These are phyloP conservation scores for Simalia tracyae DNA, from an alignment of 2,797 vertebrate species.

Conservation along the genomic window DNA sequence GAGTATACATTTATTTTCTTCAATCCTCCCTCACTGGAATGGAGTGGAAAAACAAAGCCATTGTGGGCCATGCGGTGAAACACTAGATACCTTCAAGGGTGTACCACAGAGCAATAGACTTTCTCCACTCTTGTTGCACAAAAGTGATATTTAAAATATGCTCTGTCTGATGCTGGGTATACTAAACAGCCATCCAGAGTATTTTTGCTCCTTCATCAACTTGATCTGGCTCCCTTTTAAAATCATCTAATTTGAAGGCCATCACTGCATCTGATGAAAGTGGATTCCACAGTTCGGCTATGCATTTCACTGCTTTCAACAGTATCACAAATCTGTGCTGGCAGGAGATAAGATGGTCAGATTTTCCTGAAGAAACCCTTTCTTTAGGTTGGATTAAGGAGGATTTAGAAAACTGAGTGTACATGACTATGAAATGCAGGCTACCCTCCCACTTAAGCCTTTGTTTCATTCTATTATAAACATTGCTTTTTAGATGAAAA, in stretches of 20 bases:
- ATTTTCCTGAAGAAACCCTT: background rate
- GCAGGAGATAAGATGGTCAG: background rate
- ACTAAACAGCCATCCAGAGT: background rate
- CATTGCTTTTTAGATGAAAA: background rate
- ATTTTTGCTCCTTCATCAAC: background rate
- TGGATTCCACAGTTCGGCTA: background rate
- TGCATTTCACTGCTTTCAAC: background rate
- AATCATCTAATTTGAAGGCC: background rate
- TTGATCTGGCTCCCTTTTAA: background rate
- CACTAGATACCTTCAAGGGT: background rate
- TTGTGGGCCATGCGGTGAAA: background rate
- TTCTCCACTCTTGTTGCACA: background rate
- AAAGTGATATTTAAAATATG: background rate
- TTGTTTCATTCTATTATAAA: background rate
- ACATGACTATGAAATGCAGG: background rate
- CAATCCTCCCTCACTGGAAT: background rate
- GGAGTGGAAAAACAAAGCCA: background rate
- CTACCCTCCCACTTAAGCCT: background rate
- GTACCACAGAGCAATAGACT: background rate
- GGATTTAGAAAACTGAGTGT: background rate
- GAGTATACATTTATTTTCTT: background rate
- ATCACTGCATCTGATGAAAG: background rate
- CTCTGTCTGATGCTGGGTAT: background rate
- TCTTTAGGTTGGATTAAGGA: background rate
- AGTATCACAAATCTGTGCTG: background rate